phyloP scores from a whole-genome alignment of 1,140 invertebrate genomes.

The Protaetia brevitarsis region DNA sequence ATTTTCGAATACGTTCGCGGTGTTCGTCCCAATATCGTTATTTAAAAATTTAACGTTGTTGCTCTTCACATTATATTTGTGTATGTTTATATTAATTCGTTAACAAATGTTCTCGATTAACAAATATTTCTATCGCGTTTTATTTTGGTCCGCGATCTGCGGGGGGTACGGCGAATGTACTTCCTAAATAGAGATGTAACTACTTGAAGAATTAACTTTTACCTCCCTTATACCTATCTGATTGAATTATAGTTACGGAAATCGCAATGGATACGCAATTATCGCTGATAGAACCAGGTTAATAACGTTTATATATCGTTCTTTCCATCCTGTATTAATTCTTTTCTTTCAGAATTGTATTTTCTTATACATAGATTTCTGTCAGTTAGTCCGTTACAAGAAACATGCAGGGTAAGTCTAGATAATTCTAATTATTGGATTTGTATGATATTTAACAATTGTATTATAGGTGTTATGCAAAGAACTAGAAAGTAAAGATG shows the following conservation, averaged over 20 bases:
- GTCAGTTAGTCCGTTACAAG: conserved; percentile 74
- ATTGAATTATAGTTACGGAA: neutral
- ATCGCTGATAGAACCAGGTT: conserved; percentile 19
- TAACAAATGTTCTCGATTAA: neutral
- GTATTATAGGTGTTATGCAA: conserved; percentile 64
- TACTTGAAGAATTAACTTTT: neutral
- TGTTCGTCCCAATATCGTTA: neutral
- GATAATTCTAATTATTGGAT: conserved; percentile 45
- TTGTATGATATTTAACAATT: too few relatives aligned
- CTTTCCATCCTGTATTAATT: neutral
- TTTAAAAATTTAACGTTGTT: neutral
- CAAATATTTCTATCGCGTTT: neutral
- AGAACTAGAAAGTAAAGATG: conserved; percentile 73
- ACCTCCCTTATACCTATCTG: neutral
- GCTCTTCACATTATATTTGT: neutral
- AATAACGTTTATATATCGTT: neutral
- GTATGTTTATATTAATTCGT: neutral
- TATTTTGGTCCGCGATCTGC: neutral
- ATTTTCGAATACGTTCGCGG: neutral
- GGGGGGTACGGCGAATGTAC: neutral
- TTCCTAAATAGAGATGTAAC: neutral
- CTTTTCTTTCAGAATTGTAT: conserved; percentile 81
- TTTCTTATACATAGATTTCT: conserved; percentile 93
- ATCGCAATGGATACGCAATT: neutral
- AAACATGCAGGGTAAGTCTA: conserved; percentile 73